A percentile compares a stretch with the other conserved stretches of the same genome.
phyloP scores from a whole-genome alignment of 2,113 vertebrate genomes.

The Corynorhinus townsendii region DNA sequence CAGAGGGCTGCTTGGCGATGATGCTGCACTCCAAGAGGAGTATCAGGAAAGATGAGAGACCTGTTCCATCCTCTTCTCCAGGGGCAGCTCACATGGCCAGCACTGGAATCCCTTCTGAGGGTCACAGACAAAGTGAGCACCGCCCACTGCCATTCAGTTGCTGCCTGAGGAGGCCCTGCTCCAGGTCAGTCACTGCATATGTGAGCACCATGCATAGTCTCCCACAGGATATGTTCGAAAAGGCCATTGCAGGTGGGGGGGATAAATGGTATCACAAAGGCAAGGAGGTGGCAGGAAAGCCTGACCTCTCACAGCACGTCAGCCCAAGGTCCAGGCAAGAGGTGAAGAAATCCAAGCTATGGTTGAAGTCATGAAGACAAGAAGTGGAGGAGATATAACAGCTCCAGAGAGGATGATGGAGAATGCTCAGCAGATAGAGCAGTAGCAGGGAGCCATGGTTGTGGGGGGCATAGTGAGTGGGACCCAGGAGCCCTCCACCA shows the following conservation, averaged over 20 bases:
- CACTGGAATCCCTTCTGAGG: neutral
- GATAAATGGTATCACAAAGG: neutral
- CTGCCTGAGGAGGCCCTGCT: neutral
- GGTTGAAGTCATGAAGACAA: neutral
- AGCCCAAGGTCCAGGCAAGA: neutral
- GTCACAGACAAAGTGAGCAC: neutral
- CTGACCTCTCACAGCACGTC: neutral
- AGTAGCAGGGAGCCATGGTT: rapidly evolving
- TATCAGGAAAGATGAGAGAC: neutral
- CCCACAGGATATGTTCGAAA: neutral
- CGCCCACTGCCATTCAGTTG: neutral
- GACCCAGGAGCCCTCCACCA: neutral
- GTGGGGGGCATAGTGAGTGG: no score
- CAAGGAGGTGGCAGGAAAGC: neutral
- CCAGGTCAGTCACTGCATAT: neutral
- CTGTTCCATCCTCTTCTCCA: neutral
- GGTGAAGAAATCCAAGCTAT: neutral
- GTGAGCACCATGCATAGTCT: neutral
- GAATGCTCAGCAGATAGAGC: rapidly evolving
- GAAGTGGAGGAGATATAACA: neutral
- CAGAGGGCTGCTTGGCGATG: neutral
- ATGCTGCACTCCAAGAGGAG: neutral
- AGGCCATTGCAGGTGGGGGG: neutral
- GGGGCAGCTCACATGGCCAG: rapidly evolving
- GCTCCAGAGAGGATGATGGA: neutral